phyloP scores from a whole-genome alignment of 2,797 vertebrate genomes.

The Crocidura indochinensis region DNA sequence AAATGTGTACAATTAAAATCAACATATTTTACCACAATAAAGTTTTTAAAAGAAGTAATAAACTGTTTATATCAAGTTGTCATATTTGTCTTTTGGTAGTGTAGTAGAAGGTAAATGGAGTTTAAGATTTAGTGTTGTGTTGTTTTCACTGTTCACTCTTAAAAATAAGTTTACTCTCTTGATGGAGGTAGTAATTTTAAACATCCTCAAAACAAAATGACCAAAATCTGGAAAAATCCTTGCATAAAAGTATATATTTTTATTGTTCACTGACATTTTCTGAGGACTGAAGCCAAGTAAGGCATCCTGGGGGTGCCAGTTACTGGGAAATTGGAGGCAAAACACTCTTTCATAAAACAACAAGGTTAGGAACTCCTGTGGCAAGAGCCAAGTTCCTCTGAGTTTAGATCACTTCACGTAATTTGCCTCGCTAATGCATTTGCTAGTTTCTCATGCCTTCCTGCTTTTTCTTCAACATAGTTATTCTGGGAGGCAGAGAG shows the following conservation, averaged over 20 bases:
- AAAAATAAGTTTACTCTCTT: background rate
- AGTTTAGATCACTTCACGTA: conserved; percentile 80
- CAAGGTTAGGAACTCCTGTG: conserved; percentile 77
- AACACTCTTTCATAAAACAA: conserved; percentile 78
- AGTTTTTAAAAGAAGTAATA: background rate
- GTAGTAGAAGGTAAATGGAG: background rate
- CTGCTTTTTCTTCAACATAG: conserved; percentile 87
- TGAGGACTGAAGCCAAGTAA: background rate
- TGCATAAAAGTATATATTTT: conserved; percentile 20
- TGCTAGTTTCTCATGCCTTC: conserved; percentile 87
- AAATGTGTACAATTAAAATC: background rate
- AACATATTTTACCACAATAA: background rate
- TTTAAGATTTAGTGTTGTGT: conserved; percentile 27
- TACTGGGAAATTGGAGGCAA: conserved; percentile 68
- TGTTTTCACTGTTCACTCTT: background rate
- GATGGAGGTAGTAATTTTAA: background rate
- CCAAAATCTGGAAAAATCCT: background rate
- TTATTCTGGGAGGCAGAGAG: conserved; percentile 90
- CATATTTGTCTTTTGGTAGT: conserved; percentile 8
- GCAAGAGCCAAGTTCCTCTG: conserved; percentile 78
- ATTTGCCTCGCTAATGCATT: conserved; percentile 87
- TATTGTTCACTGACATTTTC: conserved; percentile 29
- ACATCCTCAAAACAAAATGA: background rate
- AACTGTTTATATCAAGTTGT: background rate
- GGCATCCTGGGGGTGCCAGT: background rate